phyloP scores from a whole-genome alignment of 2,113 vertebrate species.

The Ailurus styani region DNA sequence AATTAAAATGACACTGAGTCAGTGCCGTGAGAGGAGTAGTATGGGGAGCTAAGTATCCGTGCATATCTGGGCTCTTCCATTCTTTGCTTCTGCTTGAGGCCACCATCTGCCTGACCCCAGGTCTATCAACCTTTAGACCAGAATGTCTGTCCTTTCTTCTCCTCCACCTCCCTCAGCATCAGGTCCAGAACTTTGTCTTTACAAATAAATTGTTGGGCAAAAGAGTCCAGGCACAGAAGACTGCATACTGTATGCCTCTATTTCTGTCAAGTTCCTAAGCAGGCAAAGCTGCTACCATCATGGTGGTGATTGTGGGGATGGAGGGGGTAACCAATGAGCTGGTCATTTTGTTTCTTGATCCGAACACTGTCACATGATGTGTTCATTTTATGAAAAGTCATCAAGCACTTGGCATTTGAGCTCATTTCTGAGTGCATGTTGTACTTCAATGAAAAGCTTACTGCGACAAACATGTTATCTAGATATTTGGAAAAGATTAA shows the following conservation, averaged over 20 bases:
- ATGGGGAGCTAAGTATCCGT: fast-evolving
- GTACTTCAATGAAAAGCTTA: not conserved
- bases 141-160: not conserved
- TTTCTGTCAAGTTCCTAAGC: not conserved
- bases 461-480: not conserved
- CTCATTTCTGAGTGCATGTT: not conserved
- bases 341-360: not conserved
- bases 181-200: not conserved
- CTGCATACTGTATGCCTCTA: not conserved
- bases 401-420: not conserved
- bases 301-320: not conserved
- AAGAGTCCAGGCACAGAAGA: not conserved
- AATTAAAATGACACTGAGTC: not conserved
- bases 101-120: not conserved
- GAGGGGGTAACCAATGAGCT: not conserved
- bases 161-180: not conserved
- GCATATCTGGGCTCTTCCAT: not conserved
- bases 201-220: not conserved
- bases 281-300: not conserved
- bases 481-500: not conserved
- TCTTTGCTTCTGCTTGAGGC: not conserved
- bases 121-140: not conserved
- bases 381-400: not conserved
- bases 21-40: fast-evolving
- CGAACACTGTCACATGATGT: not conserved